These are phyloP conservation scores for Acanthacorydalis orientalis DNA, from an alignment of 2,888 invertebrate genomes.

Conservation along the genomic window DNA sequence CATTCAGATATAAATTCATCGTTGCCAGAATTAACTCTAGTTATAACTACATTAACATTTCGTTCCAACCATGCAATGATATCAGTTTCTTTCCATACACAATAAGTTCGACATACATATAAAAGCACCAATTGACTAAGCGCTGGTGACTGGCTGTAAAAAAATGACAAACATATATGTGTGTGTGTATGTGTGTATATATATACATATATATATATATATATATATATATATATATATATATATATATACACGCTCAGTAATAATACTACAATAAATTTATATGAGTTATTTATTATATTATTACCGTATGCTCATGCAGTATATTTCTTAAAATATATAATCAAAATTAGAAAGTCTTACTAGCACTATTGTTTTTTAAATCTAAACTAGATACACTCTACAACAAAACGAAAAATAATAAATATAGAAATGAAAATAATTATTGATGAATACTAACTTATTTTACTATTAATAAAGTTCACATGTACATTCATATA, in stretches of 20 bases:
- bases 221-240: slow-evolving; percentile 4
- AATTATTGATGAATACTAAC: too few relatives aligned
- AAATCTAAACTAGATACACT: too few relatives aligned
- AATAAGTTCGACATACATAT: slow-evolving; percentile 55
- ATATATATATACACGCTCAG: background rate
- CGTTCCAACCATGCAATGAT: slow-evolving; percentile 60
- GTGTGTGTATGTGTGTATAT: background rate
- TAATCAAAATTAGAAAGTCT: too few relatives aligned
- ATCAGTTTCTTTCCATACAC: slow-evolving; percentile 63
- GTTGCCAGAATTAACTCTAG: slow-evolving; percentile 38
- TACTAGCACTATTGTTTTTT: too few relatives aligned
- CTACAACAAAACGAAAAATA: too few relatives aligned
- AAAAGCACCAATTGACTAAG: slow-evolving; percentile 52
- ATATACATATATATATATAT: background rate
- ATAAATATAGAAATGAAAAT: too few relatives aligned
- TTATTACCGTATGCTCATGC: too few relatives aligned
- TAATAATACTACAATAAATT: too few relatives aligned
- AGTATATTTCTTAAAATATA: too few relatives aligned
- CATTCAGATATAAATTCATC: slow-evolving; percentile 44
- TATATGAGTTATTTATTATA: too few relatives aligned
- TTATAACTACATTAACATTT: slow-evolving; percentile 46
- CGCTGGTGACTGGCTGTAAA: slow-evolving; percentile 40
- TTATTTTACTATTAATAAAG: too few relatives aligned
- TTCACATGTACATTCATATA: too few relatives aligned
- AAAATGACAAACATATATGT: slow-evolving; percentile 7